Evolutionary conservation across 2,888 invertebrate species (phyloP).

Genomic region (Mesorhabditis sp.): DNA sequence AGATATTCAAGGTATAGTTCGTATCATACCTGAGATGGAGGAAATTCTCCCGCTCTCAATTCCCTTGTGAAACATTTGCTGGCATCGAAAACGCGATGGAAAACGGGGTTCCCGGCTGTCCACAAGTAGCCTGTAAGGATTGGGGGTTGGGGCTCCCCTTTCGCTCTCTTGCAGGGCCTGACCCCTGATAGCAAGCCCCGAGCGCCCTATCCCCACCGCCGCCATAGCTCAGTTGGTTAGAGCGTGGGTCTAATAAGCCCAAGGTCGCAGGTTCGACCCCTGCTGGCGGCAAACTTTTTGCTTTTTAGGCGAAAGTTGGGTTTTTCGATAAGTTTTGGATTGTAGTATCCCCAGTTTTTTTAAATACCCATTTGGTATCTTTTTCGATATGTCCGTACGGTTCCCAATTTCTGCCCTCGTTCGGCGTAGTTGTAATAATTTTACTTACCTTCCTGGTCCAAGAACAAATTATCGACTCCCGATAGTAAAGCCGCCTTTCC

Average conservation of each 20-base stretch:
- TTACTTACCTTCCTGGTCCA: background rate
- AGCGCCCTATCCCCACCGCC: conserved; percentile 16
- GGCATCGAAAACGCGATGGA: background rate
- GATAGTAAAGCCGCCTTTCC: background rate
- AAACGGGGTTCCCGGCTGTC: background rate
- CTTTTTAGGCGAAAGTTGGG: too few relatives aligned
- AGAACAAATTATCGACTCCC: background rate
- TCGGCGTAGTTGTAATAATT: too few relatives aligned
- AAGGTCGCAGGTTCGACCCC: conserved; percentile 58
- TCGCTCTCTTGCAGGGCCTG: too few relatives aligned
- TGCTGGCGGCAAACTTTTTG: conserved; percentile 53
- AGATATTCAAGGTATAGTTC: too few relatives aligned
- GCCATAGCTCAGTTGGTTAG: conserved; percentile 58
- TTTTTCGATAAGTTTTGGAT: too few relatives aligned
- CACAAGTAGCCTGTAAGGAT: background rate
- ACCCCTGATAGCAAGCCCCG: too few relatives aligned
- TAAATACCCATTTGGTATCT: too few relatives aligned
- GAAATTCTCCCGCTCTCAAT: background rate
- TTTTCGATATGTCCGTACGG: too few relatives aligned
- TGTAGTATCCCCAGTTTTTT: too few relatives aligned
- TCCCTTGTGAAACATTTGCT: background rate
- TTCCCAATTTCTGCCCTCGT: too few relatives aligned
- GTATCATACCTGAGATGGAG: background rate
- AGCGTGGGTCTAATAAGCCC: conserved; percentile 58
- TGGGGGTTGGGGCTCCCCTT: too few relatives aligned